Conservation (phyloP, 2,797 vertebrate genomes). For the Silurus aristotelis region DNA sequence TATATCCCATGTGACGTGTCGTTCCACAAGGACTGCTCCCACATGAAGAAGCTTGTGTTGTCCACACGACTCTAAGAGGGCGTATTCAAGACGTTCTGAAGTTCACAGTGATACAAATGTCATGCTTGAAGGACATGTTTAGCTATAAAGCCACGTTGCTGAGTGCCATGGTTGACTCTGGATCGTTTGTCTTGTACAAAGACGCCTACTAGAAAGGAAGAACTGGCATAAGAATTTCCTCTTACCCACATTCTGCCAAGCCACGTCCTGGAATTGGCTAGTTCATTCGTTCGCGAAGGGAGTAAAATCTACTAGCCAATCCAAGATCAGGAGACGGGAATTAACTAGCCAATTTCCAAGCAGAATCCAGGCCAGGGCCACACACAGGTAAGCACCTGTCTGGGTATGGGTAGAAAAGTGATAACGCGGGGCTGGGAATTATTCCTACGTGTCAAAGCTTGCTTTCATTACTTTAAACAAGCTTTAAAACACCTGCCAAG, state of each 20-base stretch:
- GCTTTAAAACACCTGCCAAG: not conserved
- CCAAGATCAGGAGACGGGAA: not conserved
- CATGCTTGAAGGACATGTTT: constrained; percentile 69
- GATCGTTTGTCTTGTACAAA: constrained; percentile 27
- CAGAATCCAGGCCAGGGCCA: not conserved
- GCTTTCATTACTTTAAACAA: not conserved
- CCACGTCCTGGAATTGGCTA: not conserved
- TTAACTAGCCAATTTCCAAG: not conserved
- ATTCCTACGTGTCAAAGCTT: not conserved
- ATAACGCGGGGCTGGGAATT: not conserved
- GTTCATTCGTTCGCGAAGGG: not conserved
- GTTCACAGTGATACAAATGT: constrained; percentile 59
- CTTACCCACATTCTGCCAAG: not conserved
- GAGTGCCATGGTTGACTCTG: constrained; percentile 70
- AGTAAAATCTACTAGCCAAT: not conserved
- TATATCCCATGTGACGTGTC: too few relatives aligned
- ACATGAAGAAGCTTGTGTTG: too few relatives aligned
- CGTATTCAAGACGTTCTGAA: not conserved
- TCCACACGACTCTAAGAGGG: too few relatives aligned
- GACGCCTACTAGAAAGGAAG: not conserved
- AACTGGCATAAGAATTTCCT: not conserved
- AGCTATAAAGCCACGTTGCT: constrained; percentile 52
- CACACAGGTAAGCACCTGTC: not conserved
- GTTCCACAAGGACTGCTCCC: too few relatives aligned
- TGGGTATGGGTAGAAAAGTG: not conserved